phyloP scores from a whole-genome alignment of 2,797 vertebrate genomes.

The Microctenopoma steveboyesi region DNA sequence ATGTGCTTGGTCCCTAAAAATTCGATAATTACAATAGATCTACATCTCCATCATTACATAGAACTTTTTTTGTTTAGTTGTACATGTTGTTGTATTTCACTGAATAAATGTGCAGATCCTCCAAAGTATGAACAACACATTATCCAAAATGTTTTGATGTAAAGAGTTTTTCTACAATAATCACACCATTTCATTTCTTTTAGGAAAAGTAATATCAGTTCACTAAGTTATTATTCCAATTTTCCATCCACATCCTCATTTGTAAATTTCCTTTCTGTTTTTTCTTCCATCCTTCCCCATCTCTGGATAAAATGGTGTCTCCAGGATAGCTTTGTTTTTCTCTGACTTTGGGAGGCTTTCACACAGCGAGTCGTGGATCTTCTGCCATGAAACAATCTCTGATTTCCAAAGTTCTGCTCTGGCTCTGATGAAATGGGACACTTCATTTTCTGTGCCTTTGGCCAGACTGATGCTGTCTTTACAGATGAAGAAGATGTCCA shows the following conservation, averaged over 20 bases:
- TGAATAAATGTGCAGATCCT: no score
- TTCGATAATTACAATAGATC: no score
- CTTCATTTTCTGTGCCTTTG: conserved; percentile 69
- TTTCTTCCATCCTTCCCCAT: background rate
- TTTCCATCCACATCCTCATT: conserved; percentile 1
- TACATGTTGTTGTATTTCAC: no score
- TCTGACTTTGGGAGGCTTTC: conserved; percentile 45
- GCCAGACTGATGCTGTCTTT: conserved; percentile 76
- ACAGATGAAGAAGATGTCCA: conserved; percentile 79
- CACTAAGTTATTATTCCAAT: background rate
- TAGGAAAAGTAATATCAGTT: background rate
- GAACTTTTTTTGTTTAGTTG: no score
- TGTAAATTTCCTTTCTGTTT: background rate
- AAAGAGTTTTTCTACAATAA: no score
- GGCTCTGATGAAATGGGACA: conserved; percentile 73
- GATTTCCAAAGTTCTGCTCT: conserved; percentile 74
- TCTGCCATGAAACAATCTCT: conserved; percentile 73
- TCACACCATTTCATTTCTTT: no score
- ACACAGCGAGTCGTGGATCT: conserved; percentile 56
- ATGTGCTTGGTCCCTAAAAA: no score
- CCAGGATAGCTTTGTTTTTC: conserved; percentile 48
- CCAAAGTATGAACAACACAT: no score
- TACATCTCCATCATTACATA: no score
- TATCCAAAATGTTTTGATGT: no score
- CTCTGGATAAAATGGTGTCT: conserved; percentile 54